Base-by-base conservation (phyloP, 2,888 invertebrate genomes). In the Penaeus monodon region DNA sequence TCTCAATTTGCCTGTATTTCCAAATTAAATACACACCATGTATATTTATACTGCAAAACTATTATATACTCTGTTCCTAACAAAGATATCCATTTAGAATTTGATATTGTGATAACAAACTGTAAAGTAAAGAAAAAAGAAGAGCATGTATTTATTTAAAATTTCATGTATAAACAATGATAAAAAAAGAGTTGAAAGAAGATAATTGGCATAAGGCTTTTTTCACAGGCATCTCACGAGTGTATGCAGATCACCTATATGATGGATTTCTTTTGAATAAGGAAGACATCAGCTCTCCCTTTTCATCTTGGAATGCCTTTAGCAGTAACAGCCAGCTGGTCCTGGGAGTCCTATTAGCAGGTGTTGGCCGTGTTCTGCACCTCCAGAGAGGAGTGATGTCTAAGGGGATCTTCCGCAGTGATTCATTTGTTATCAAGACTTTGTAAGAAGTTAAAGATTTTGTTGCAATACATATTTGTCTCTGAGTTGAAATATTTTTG, bases 321-420 rank as follows among this genome's bases (percentile, higher is more conserved):
- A 27, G 68, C 49, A 29, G 63, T 7, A 86, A 82, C 49, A 38
- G 24, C 63, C 86, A 86, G 63, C n/a, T 86, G 29, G 70, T 86
- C 27, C 68, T 86, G 24, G 86, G 86, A 29, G 82, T 86, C 7
- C 64, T 86, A 38, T n/a, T 70, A 44, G 82, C 86, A 20, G 86
- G 86, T 14, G 82, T 82, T 77, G n/a, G 49, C 14, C 29, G 73
- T 24, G n/a, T 86, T n/a, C 38, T 86, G 33, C 82, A 70, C 49
- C 44, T 82, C n/a, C 82, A 82, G 20, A 64, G 63, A 64, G 86
- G 86, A 6, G 44, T 63, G 12, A 82, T 81, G 22, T 27, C n/a
- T n/a, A 86, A 82, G 24, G 86, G 86, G n/a, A 86, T 86, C 64
- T 63, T 86, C 6, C 66, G 74, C 27, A 24, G 76, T 14, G 78